Percentiles rank a stretch among this genome's conserved stretches.
These are phyloP conservation scores for Tinea trinotella DNA, from an alignment of 2,888 invertebrate species.

Conservation along the genomic window DNA sequence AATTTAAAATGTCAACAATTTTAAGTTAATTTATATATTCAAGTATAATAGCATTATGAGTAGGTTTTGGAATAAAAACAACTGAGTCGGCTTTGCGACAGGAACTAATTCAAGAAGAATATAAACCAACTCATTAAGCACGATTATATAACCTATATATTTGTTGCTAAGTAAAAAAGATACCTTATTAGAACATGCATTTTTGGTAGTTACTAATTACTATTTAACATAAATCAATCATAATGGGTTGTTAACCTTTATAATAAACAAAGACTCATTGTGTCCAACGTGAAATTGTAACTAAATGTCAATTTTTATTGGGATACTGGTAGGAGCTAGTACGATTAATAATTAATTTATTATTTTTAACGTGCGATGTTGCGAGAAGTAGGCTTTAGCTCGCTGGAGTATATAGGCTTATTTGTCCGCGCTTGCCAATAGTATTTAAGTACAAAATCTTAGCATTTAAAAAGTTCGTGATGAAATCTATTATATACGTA, in stretches of 20 bases:
- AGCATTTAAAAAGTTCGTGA: conserved; percentile 10
- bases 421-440: conserved; percentile 33
- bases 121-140: too few relatives aligned
- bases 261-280: not conserved
- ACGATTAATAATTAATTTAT: not conserved
- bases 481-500: conserved; percentile 1
- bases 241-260: not conserved
- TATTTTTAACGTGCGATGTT: not conserved
- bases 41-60: too few relatives aligned
- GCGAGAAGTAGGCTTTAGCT: conserved; percentile 19
- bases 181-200: conserved; percentile 1
- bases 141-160: too few relatives aligned
- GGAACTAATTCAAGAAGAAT: too few relatives aligned
- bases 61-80: too few relatives aligned
- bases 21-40: too few relatives aligned
- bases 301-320: not conserved
- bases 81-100: too few relatives aligned
- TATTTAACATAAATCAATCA: not conserved
- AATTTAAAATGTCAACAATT: too few relatives aligned
- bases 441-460: conserved; percentile 32
- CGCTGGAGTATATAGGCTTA: not conserved
- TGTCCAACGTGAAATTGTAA: not conserved
- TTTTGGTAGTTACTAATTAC: not conserved
- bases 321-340: not conserved
- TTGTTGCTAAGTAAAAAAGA: too few relatives aligned